Evolutionary conservation across 2,113 vertebrate genomes (phyloP).

Genomic region (Candoia aspera): DNA sequence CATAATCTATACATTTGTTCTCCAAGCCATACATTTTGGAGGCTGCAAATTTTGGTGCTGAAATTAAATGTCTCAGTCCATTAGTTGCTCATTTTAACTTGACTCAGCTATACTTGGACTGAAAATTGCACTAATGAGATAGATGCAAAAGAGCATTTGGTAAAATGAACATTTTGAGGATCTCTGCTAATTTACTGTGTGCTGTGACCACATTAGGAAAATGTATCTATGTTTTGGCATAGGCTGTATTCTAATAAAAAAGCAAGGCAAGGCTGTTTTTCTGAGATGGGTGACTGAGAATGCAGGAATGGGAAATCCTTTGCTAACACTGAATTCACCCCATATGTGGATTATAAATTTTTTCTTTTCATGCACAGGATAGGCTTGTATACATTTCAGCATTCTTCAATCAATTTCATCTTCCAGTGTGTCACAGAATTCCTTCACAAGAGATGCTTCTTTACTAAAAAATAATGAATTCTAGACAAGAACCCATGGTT

Average conservation of each 20-base stretch:
- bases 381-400: background rate
- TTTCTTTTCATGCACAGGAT: background rate
- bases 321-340: constrained; percentile 21
- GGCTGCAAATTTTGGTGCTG: constrained; percentile 30
- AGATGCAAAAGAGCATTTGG: constrained; percentile 62
- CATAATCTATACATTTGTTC: constrained; percentile 38
- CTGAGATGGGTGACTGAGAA: constrained; percentile 31
- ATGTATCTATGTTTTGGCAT: constrained; percentile 54
- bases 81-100: constrained; percentile 63
- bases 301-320: constrained; percentile 14
- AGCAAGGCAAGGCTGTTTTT: background rate
- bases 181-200: constrained; percentile 57
- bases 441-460: constrained; percentile 35
- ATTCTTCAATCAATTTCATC: background rate
- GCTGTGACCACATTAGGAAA: constrained; percentile 58
- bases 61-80: constrained; percentile 55
- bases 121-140: constrained; percentile 64
- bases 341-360: constrained; percentile 34
- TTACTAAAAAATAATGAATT: constrained; percentile 18
- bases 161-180: constrained; percentile 62
- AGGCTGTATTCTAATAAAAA: constrained; percentile 35
- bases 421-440: constrained; percentile 21
- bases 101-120: constrained; percentile 55
- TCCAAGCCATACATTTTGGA: constrained; percentile 32
- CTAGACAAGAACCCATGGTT: constrained; percentile 26